Conservation (phyloP, 2,113 vertebrate species). For the Danionella cerebrum region DNA sequence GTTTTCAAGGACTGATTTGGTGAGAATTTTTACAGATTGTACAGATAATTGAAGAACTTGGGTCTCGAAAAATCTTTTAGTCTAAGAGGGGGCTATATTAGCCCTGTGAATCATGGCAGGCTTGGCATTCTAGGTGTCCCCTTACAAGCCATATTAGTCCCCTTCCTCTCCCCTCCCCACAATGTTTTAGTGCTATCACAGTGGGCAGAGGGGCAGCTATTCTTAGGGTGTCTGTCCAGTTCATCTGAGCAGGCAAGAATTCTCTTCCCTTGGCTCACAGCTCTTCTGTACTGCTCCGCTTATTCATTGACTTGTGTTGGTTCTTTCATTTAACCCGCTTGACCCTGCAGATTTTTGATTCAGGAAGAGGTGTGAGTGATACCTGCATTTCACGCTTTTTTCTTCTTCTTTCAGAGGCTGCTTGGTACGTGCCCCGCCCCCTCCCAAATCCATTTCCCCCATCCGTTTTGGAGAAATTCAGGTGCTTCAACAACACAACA, state of each 20-base stretch:
- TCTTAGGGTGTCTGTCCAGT: conserved; percentile 84
- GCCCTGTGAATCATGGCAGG: conserved; percentile 81
- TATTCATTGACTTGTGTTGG: background rate
- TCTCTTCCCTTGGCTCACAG: conserved; percentile 42
- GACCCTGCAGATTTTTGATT: conserved; percentile 18
- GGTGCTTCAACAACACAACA: conserved; percentile 17
- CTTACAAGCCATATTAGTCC: conserved; percentile 96
- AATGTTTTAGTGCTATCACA: conserved; percentile 78
- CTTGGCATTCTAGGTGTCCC: conserved; percentile 81
- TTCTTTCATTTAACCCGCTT: conserved; percentile 19
- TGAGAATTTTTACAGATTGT: too few species aligned
- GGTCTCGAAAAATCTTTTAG: conserved; percentile 63
- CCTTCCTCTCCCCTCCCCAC: conserved; percentile 43
- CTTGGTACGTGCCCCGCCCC: conserved; percentile 29
- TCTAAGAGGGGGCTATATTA: conserved; percentile 83
- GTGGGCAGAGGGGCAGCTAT: conserved; percentile 76
- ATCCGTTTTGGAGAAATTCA: conserved; percentile 44
- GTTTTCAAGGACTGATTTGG: too few species aligned
- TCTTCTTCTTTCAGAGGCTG: conserved; percentile 52
- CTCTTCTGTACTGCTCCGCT: conserved; percentile 22
- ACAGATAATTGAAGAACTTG: conserved; percentile 35
- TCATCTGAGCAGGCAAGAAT: conserved; percentile 77
- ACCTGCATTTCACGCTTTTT: background rate
- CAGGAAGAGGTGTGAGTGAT: background rate
- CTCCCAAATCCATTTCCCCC: conserved; percentile 45